phyloP scores from a whole-genome alignment of 2,113 vertebrate species.

The Corvus cornix region DNA sequence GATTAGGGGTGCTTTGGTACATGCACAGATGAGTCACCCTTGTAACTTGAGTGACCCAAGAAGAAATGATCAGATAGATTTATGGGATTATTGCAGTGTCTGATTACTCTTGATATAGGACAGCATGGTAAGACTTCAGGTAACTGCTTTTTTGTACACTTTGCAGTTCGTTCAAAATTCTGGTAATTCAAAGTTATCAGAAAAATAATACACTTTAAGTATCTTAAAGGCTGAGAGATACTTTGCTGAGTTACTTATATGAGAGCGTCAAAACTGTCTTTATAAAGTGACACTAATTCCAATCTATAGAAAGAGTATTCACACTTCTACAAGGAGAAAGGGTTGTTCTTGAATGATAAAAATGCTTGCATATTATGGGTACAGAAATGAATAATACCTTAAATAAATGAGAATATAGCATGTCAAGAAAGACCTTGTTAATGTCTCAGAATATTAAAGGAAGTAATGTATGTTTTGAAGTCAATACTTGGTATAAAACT shows the following conservation, averaged over 20 bases:
- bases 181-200: background rate
- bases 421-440: background rate
- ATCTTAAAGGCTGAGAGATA: background rate
- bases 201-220: background rate
- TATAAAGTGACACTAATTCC: background rate
- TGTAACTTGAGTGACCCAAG: background rate
- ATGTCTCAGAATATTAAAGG: background rate
- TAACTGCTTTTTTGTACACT: background rate
- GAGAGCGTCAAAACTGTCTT: background rate
- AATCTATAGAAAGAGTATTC: slow-evolving; percentile 1
- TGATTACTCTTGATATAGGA: background rate
- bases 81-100: background rate
- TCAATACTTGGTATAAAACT: background rate
- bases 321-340: slow-evolving; percentile 15
- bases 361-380: background rate
- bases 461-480: background rate
- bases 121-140: background rate
- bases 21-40: background rate
- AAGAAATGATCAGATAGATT: background rate
- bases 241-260: background rate
- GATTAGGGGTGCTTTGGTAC: background rate
- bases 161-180: background rate
- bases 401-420: background rate
- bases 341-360: slow-evolving; percentile 18
- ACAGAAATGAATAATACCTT: background rate